Conservation (phyloP, 2,113 vertebrate genomes). For the Actinemys pallida region DNA sequence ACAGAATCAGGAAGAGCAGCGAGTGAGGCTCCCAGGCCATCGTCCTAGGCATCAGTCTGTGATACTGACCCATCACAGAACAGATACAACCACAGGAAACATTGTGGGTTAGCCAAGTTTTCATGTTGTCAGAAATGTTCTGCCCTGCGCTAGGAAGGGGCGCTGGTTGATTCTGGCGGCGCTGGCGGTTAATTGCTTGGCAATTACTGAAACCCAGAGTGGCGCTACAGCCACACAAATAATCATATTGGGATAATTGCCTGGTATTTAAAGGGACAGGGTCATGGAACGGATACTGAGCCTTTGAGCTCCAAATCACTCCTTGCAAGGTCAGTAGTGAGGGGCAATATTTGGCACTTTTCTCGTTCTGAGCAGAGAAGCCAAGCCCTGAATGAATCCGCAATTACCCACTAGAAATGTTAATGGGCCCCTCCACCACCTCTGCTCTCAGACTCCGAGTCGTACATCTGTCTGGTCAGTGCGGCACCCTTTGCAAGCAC, state of each 20-base stretch:
- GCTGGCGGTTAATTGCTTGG: constrained; percentile 33
- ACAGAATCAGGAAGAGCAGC: background rate
- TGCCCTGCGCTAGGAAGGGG: background rate
- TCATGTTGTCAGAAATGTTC: constrained; percentile 19
- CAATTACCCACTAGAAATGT: rapidly evolving
- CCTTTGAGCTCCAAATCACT: background rate
- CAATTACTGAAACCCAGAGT: background rate
- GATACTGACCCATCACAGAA: background rate
- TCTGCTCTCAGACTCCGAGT: rapidly evolving
- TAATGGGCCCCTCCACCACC: background rate
- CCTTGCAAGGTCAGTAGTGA: background rate
- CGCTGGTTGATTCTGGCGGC: rapidly evolving
- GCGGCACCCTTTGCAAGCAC: background rate
- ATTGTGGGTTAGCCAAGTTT: background rate
- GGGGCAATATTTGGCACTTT: background rate
- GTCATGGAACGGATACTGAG: background rate
- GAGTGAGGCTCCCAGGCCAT: background rate
- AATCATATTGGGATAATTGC: background rate
- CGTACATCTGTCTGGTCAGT: rapidly evolving
- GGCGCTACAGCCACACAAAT: background rate
- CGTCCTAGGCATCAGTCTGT: background rate
- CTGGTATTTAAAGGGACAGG: background rate
- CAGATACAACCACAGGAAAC: background rate
- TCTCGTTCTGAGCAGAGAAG: background rate
- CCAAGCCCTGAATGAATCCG: background rate